Evolutionary conservation across 2,888 invertebrate species (phyloP), one percentile per base, ranked within the genome.

Genomic region (Agrotis segetum): DNA sequence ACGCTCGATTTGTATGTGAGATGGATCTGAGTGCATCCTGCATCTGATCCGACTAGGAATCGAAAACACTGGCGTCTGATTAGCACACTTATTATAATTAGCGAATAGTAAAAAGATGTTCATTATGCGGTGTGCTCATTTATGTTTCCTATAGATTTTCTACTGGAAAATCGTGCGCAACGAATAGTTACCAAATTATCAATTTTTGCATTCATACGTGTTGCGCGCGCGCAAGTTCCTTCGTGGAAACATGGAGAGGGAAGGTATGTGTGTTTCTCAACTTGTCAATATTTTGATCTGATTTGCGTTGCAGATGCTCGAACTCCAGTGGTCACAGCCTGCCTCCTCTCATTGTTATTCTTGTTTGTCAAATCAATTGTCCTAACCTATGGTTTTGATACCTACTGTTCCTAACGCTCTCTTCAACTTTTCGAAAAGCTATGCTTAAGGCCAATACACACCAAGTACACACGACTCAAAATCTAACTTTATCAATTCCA

Each of bases 201-300:
- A 24, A 53, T 16, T 52, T 21, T 21, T 52, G 21, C 16, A 52
- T 21, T 29, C 4, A 29, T 3, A 6, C 29, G 6, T 29, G 29
- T 29, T 55, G 55, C 55, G 55, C 55, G 29, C 17, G 55, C 55
- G 55, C 55, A n/a, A n/a, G 29, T n/a, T 13, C 34, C 56, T 13
- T 13, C 44, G 17, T 13, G 34, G 4, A 21, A 16, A 0, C n/a
- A n/a, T 14, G 21, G 62, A n/a, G 29, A 16, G 59, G 13, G 29
- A 55, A 11, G 11, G 29, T 55, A 13, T 5, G 11, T 46, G 67
- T 82, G 89, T 89, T 89, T 87, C 88, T 90, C 89, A 90, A 87
- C 90, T 92, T 92, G 92, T 93, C 91, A 91, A 93, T 93, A 93
- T 91, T 91, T 88, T 90, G 91, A 93, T 92, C 86, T 76, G 70